These are phyloP conservation scores for Donacobius atricapilla DNA, from an alignment of 2,113 vertebrate species.

Conservation along the genomic window DNA sequence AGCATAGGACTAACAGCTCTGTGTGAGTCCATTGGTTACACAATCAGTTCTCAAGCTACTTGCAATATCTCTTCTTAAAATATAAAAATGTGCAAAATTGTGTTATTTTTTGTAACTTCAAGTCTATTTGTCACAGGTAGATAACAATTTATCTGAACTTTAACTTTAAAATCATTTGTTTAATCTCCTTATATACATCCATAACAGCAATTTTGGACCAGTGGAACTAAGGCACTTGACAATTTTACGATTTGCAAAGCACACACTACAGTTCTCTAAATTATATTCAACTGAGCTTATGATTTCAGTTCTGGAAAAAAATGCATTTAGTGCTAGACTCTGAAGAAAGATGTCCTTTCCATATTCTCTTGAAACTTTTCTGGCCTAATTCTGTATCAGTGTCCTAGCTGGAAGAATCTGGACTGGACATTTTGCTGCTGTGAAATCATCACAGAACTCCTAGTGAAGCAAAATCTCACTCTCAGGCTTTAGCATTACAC, in stretches of 20 bases:
- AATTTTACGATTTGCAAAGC: neutral
- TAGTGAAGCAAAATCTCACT: neutral
- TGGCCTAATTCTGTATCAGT: neutral
- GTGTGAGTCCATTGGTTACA: neutral
- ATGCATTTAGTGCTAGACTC: neutral
- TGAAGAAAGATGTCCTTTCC: neutral
- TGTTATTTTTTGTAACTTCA: neutral
- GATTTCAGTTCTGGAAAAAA: neutral
- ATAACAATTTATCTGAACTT: neutral
- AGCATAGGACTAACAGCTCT: neutral
- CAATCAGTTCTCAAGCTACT: neutral
- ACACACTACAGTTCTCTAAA: neutral
- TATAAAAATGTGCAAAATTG: neutral
- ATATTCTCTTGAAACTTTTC: neutral
- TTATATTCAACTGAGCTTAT: neutral
- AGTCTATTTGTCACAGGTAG: neutral
- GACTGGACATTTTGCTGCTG: neutral
- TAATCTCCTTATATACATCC: neutral
- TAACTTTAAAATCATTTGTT: neutral
- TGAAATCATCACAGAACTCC: neutral
- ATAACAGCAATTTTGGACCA: neutral
- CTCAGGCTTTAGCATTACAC: neutral
- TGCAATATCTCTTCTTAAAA: neutral
- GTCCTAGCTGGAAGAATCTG: neutral
- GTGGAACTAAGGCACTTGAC: neutral